Conservation (phyloP, 2,113 vertebrate genomes). For the Oostethus manadensis region DNA sequence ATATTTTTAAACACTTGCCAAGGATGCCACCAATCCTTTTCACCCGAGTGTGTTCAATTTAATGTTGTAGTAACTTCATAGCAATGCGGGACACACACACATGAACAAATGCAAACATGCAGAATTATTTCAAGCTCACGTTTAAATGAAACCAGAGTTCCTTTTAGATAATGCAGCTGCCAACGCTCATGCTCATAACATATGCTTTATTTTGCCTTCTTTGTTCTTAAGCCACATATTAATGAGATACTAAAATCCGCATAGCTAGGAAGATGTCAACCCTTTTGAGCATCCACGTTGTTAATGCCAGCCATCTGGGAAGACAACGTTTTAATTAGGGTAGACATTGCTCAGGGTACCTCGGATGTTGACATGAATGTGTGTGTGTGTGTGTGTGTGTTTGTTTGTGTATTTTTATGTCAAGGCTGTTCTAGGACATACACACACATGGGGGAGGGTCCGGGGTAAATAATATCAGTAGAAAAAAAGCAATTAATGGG, state of each 20-base stretch:
- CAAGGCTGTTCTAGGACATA: slow-evolving; percentile 6
- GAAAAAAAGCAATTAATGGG: slow-evolving; percentile 7
- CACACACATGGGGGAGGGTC: slow-evolving; percentile 15
- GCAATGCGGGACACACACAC: not conserved
- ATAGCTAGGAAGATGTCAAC: not conserved
- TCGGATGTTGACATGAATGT: slow-evolving; percentile 28
- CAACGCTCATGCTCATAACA: not conserved
- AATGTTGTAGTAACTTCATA: not conserved
- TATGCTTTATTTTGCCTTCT: too few species aligned
- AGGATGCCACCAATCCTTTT: not conserved
- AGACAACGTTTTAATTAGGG: slow-evolving; percentile 48
- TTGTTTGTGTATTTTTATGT: slow-evolving; percentile 8
- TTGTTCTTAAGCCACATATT: not conserved
- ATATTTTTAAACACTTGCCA: not conserved
- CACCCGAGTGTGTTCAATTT: not conserved
- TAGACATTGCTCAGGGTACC: slow-evolving; percentile 23
- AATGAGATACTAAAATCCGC: not conserved
- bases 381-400: slow-evolving; percentile 19
- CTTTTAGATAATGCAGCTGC: not conserved
- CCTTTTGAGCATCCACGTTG: not conserved
- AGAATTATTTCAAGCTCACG: too few species aligned
- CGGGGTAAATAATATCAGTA: slow-evolving; percentile 8
- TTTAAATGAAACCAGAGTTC: not conserved
- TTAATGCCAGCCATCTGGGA: slow-evolving; percentile 46
- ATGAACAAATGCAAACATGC: not conserved